These are phyloP conservation scores for Clarias pachynema DNA, from an alignment of 2,797 vertebrate genomes.

Conservation along the genomic window DNA sequence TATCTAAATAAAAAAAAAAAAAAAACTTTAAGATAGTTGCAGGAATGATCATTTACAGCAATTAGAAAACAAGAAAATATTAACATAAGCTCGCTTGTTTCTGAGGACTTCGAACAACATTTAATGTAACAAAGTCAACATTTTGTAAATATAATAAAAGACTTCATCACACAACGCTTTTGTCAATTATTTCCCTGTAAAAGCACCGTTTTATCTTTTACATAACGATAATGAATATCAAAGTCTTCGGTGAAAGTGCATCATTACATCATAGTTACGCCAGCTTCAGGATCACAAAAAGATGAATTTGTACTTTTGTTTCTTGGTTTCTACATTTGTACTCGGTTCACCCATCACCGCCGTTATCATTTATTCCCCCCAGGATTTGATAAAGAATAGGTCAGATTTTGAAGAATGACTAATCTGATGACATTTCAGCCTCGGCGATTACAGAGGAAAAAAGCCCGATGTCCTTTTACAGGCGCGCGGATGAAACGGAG, in stretches of 20 bases:
- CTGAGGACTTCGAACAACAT: not conserved
- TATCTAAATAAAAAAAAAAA: no score
- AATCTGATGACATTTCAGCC: conserved; percentile 65
- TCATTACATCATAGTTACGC: not conserved
- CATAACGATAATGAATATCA: no score
- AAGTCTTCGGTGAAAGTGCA: not conserved
- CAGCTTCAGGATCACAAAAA: not conserved
- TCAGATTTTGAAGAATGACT: conserved; percentile 39
- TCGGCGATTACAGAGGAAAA: conserved; percentile 31
- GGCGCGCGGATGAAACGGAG: conserved; percentile 40
- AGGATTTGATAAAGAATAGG: conserved; percentile 49
- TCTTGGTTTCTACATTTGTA: not conserved
- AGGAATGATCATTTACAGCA: not conserved
- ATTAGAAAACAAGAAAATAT: not conserved
- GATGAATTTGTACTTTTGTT: no score
- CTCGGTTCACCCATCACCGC: conserved; percentile 10
- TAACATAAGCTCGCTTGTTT: not conserved
- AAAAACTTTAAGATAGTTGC: not conserved
- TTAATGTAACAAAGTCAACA: not conserved
- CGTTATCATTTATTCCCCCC: conserved; percentile 14
- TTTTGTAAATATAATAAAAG: not conserved
- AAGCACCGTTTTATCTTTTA: not conserved
- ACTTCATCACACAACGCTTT: not conserved
- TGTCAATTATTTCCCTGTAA: not conserved
- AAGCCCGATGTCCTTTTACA: conserved; percentile 55